phyloP scores from a whole-genome alignment of 2,797 vertebrate species.

The Morelia viridis region DNA sequence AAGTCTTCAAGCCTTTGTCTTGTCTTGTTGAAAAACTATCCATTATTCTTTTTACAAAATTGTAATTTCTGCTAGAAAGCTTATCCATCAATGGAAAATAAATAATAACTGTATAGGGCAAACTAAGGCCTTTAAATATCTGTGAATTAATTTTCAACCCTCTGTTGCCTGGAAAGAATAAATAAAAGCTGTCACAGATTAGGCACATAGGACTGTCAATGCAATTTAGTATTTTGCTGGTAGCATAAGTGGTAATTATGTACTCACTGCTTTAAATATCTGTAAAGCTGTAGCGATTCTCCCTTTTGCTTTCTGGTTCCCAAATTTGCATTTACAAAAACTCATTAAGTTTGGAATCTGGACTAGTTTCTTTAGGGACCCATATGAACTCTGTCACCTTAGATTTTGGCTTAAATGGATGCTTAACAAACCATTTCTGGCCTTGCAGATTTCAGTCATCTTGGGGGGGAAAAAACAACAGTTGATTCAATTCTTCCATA shows the following conservation, averaged over 20 bases:
- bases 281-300: not conserved
- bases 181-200: not conserved
- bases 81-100: not conserved
- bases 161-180: not conserved
- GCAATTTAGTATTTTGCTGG: not conserved
- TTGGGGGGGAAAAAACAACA: too few relatives aligned
- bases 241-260: not conserved
- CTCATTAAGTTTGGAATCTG: not conserved
- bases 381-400: not conserved
- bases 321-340: not conserved
- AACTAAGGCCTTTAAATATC: not conserved
- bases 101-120: not conserved
- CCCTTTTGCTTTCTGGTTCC: not conserved
- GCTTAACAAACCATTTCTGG: not conserved
- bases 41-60: not conserved
- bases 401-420: not conserved
- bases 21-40: not conserved
- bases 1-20: not conserved
- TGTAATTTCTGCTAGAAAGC: not conserved
- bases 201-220: not conserved
- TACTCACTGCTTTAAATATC: not conserved
- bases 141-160: not conserved
- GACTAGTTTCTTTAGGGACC: not conserved
- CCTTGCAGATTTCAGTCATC: not conserved
- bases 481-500: not conserved